Evolutionary conservation across 2,113 vertebrate species (phyloP).

Genomic region (Rhea americana): DNA sequence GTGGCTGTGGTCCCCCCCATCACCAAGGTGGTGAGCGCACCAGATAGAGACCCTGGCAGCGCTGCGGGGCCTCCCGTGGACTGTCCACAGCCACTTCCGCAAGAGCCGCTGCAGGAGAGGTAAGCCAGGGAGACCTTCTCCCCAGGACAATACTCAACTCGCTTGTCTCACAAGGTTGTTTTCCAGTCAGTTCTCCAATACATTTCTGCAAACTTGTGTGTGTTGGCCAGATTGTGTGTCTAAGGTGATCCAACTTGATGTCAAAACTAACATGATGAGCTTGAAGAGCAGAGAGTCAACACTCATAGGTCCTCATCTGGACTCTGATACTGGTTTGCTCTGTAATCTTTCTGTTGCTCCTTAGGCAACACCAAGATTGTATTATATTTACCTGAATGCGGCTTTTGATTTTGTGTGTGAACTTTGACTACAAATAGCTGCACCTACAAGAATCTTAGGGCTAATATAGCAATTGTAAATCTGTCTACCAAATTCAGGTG

Average conservation of each 20-base stretch:
- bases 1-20: constrained; percentile 41
- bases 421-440: not conserved
- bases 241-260: not conserved
- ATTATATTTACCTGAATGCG: not conserved
- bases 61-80: not conserved
- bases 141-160: rapidly evolving
- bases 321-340: not conserved
- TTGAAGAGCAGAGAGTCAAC: not conserved
- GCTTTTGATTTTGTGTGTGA: not conserved
- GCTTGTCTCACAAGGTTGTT: rapidly evolving
- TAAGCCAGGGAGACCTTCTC: constrained; percentile 4
- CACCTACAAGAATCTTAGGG: not conserved
- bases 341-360: not conserved
- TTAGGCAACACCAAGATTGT: not conserved
- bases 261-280: not conserved
- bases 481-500: not conserved
- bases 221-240: not conserved
- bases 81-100: not conserved
- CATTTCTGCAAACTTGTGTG: not conserved
- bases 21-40: not conserved
- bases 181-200: not conserved
- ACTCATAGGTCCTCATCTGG: not conserved
- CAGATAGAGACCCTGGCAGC: not conserved
- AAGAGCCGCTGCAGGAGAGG: not conserved
- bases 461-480: not conserved